These are phyloP conservation scores for Morone chrysops DNA, from an alignment of 2,113 vertebrate genomes.

Conservation along the genomic window DNA sequence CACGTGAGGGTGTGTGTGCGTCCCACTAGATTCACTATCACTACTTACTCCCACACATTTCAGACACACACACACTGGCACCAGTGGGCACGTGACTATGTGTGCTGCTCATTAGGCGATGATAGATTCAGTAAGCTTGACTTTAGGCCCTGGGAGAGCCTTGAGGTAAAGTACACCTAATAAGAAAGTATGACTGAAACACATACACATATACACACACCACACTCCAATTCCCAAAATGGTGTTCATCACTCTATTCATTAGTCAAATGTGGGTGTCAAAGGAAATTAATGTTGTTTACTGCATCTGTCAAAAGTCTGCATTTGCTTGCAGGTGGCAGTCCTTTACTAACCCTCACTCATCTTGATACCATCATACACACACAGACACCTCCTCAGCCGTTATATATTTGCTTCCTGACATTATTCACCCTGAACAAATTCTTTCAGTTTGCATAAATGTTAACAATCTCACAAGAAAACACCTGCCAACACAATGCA, in stretches of 20 bases:
- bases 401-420: slow-evolving; percentile 8
- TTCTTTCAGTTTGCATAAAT: slow-evolving; percentile 10
- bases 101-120: slow-evolving; percentile 64
- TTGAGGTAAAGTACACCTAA: slow-evolving; percentile 54
- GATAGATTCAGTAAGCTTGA: slow-evolving; percentile 68
- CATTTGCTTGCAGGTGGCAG: slow-evolving; percentile 18
- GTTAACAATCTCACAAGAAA: background rate
- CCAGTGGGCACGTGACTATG: slow-evolving; percentile 27
- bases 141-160: slow-evolving; percentile 52
- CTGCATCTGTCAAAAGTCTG: slow-evolving; percentile 24
- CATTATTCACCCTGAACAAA: slow-evolving; percentile 25
- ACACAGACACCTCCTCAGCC: slow-evolving; percentile 3
- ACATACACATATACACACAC: background rate
- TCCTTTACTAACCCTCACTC: background rate
- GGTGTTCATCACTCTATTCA: slow-evolving; percentile 30
- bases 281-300: slow-evolving; percentile 35
- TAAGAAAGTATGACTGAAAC: slow-evolving; percentile 28
- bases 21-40: slow-evolving; percentile 23
- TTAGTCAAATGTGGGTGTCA: slow-evolving; percentile 54
- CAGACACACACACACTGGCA: slow-evolving; percentile 30
- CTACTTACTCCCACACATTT: slow-evolving; percentile 42
- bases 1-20: slow-evolving; percentile 35
- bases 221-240: slow-evolving; percentile 12
- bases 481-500: background rate
- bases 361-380: background rate